These are phyloP conservation scores for Nephrotoma guestfalica DNA, from an alignment of 2,888 invertebrate species.

Conservation along the genomic window DNA sequence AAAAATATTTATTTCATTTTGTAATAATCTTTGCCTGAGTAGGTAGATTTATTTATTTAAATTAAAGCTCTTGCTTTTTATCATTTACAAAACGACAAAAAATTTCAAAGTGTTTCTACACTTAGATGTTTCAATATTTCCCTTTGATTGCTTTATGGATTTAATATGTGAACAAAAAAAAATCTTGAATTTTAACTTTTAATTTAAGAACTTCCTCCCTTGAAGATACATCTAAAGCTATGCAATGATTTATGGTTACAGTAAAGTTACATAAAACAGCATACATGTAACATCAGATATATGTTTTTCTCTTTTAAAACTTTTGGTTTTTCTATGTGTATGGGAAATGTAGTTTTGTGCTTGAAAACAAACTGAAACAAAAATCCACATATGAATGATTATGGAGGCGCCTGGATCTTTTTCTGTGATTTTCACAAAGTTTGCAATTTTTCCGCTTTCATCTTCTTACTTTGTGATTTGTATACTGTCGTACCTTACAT, in stretches of 20 bases:
- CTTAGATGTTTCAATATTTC: not conserved
- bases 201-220: not conserved
- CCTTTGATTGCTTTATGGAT: not conserved
- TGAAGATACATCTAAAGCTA: not conserved
- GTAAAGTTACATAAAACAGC: not conserved
- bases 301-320: not conserved
- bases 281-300: not conserved
- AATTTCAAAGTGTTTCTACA: not conserved
- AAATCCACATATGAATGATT: not conserved
- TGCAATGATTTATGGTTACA: not conserved
- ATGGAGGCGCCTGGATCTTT: not conserved
- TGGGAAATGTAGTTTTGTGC: not conserved
- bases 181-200: not conserved
- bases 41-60: not conserved
- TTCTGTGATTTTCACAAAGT: not conserved
- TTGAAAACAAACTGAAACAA: not conserved
- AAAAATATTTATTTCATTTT: too few relatives aligned
- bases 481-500: not conserved
- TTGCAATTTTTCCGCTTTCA: not conserved
- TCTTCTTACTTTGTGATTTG: not conserved
- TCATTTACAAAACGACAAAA: not conserved
- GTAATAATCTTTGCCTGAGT: too few relatives aligned
- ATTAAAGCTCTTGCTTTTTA: not conserved
- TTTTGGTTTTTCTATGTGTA: not conserved
- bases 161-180: not conserved